A percentile compares a stretch with the other conserved stretches of the same genome.
These are phyloP conservation scores for Ammodytes dubius DNA, from an alignment of 2,113 vertebrate genomes.

Conservation along the genomic window DNA sequence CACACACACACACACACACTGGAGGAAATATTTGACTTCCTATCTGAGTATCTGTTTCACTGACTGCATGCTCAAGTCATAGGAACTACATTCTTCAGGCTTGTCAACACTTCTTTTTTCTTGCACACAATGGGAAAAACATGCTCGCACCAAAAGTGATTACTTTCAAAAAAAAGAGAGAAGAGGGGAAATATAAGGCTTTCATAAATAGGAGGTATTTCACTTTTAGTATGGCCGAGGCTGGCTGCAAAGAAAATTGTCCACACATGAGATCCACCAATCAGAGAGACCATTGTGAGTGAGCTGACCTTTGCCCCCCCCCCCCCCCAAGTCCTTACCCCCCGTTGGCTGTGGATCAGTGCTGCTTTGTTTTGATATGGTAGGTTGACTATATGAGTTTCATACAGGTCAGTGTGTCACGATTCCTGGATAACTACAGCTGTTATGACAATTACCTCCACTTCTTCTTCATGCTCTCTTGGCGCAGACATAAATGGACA, in stretches of 20 bases:
- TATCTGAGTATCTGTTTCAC: conserved; percentile 38
- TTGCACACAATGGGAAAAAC: conserved; percentile 19
- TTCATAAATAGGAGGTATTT: conserved; percentile 31
- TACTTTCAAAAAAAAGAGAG: conserved; percentile 3
- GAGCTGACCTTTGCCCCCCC: conserved; percentile 7
- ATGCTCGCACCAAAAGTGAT: not conserved
- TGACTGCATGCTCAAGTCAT: conserved; percentile 18
- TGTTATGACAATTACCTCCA: not conserved
- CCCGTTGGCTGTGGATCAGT: conserved; percentile 21
- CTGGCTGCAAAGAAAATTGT: conserved; percentile 27
- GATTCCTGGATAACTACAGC: conserved; percentile 4
- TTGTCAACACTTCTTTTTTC: conserved; percentile 29
- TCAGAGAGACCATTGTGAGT: conserved; percentile 34
- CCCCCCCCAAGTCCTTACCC: conserved; percentile 1
- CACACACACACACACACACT: not conserved
- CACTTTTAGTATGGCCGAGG: conserved; percentile 1
- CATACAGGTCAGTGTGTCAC: conserved; percentile 27
- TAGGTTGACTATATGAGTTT: conserved; percentile 28
- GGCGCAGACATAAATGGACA: not conserved
- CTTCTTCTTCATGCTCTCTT: not conserved
- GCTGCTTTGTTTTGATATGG: conserved; percentile 46
- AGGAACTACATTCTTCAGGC: conserved; percentile 14
- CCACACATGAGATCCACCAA: conserved; percentile 30
- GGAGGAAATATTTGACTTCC: conserved; percentile 35
- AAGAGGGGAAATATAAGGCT: not conserved